These are phyloP conservation scores for Anthoscopus minutus DNA, from an alignment of 2,113 vertebrate genomes.

Conservation along the genomic window DNA sequence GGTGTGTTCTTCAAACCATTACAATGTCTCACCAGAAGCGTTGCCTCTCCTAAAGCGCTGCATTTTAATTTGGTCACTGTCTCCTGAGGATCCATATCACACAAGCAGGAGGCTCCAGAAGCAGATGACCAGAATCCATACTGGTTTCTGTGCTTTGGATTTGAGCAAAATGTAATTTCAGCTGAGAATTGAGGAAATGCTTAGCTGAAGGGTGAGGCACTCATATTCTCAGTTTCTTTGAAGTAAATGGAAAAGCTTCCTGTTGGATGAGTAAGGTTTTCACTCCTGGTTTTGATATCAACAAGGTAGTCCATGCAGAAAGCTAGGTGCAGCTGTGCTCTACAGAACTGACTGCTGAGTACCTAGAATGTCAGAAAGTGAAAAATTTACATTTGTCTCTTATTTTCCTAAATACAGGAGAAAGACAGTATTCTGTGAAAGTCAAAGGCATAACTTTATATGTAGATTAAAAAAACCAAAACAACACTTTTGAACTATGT, in stretches of 20 bases:
- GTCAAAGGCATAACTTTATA: background rate
- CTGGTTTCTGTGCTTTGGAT: background rate
- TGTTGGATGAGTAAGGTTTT: background rate
- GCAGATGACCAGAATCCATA: background rate
- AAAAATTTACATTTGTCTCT: background rate
- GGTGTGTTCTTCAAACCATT: background rate
- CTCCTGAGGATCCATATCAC: background rate
- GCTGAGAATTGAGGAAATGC: background rate
- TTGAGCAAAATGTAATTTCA: background rate
- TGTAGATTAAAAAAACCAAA: background rate
- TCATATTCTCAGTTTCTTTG: background rate
- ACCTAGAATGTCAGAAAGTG: background rate
- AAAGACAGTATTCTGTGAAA: background rate
- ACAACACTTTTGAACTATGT: background rate
- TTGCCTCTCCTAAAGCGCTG: background rate
- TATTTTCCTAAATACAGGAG: background rate
- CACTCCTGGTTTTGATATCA: background rate
- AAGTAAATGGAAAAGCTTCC: background rate
- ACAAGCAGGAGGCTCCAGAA: background rate
- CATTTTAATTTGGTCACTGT: background rate
- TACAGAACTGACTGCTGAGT: background rate
- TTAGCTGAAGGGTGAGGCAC: background rate
- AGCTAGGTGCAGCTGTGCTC: background rate
- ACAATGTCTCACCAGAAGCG: background rate
- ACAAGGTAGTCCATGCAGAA: background rate